Evolutionary conservation across 1,140 invertebrate genomes (phyloP).

Genomic region (Aphis gossypii): DNA sequence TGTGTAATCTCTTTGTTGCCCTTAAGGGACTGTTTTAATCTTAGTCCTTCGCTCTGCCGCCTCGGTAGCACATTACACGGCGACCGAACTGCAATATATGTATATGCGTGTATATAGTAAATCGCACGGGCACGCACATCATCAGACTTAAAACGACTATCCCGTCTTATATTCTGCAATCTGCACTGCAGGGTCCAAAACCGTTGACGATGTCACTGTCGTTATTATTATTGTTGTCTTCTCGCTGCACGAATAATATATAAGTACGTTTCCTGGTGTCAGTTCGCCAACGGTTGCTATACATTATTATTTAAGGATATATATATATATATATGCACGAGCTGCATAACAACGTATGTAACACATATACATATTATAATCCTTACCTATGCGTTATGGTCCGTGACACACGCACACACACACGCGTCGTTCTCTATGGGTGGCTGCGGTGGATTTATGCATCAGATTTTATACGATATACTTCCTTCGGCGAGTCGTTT

Average conservation of each 20-base stretch:
- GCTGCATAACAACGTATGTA: too few relatives aligned
- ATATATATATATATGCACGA: too few relatives aligned
- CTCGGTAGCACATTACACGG: neutral
- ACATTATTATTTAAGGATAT: too few relatives aligned
- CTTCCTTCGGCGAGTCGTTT: too few relatives aligned
- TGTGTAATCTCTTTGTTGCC: constrained; percentile 41
- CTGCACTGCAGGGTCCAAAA: neutral
- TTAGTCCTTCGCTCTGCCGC: neutral
- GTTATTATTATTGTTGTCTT: neutral
- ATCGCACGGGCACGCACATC: neutral
- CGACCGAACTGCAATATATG: neutral
- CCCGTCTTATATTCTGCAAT: neutral
- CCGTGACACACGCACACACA: too few relatives aligned
- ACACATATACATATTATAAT: too few relatives aligned
- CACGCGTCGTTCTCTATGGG: too few relatives aligned
- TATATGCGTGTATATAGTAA: neutral
- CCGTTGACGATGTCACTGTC: neutral
- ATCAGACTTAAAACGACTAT: neutral
- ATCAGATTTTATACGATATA: too few relatives aligned
- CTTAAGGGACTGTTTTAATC: constrained; percentile 44
- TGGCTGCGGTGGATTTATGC: too few relatives aligned
- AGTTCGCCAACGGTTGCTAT: neutral
- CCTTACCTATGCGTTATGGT: too few relatives aligned
- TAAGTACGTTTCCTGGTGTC: constrained; percentile 18
- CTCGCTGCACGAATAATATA: neutral